These are phyloP conservation scores for Phaedon cochleariae DNA, from an alignment of 2,888 invertebrate genomes.

Conservation along the genomic window DNA sequence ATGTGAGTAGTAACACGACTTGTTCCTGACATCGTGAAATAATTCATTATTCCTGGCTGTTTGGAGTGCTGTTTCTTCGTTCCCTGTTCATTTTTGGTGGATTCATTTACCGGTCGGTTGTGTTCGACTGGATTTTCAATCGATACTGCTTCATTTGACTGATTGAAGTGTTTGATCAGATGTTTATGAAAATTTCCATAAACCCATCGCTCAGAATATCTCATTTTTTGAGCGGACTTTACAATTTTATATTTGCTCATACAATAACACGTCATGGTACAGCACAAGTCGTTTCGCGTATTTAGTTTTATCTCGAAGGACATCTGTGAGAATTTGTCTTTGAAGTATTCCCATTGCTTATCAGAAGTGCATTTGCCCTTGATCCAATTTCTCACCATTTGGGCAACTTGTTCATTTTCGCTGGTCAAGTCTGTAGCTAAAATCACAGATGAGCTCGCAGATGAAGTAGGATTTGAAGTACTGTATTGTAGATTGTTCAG, in stretches of 20 bases:
- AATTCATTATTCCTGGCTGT: too few species aligned
- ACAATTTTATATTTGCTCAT: neutral
- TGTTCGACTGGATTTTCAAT: too few species aligned
- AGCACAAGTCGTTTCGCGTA: neutral
- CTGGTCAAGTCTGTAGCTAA: neutral
- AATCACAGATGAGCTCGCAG: neutral
- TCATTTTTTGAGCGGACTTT: neutral
- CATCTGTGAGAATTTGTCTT: neutral
- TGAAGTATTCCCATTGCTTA: neutral
- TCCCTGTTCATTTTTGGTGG: neutral
- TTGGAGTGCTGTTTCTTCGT: neutral
- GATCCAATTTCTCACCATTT: neutral
- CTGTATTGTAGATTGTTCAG: too few species aligned
- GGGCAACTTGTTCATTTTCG: neutral
- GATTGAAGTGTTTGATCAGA: too few species aligned
- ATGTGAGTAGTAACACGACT: too few species aligned
- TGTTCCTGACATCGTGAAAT: too few species aligned
- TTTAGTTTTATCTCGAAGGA: neutral
- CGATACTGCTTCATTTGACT: too few species aligned
- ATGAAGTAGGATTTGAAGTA: neutral
- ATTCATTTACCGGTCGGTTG: too few species aligned
- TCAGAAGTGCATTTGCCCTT: neutral
- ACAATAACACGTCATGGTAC: neutral
- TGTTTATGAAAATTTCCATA: too few species aligned
- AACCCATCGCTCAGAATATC: neutral